These are phyloP conservation scores for Piaya cayana DNA, from an alignment of 2,113 vertebrate genomes.

Conservation along the genomic window DNA sequence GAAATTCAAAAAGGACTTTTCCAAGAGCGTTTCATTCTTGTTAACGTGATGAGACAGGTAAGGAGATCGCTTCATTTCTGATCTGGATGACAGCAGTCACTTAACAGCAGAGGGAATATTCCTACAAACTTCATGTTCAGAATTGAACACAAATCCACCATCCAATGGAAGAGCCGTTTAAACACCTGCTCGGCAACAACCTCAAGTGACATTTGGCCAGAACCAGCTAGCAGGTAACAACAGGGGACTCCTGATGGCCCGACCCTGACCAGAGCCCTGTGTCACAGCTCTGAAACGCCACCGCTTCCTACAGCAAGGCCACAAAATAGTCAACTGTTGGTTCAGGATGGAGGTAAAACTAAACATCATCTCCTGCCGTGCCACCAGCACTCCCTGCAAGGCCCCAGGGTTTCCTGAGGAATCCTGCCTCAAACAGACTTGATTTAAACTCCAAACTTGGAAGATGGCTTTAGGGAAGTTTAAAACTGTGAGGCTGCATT, in stretches of 20 bases:
- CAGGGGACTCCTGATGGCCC: background rate
- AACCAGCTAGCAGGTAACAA: background rate
- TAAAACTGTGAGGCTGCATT: background rate
- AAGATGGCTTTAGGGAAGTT: background rate
- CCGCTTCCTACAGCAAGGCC: background rate
- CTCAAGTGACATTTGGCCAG: accelerated
- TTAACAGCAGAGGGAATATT: background rate
- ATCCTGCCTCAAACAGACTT: background rate
- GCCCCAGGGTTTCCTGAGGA: background rate
- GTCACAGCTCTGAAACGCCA: background rate
- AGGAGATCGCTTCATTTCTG: background rate
- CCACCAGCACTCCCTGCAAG: background rate
- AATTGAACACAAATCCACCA: background rate
- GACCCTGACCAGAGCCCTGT: background rate
- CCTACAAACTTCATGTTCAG: background rate
- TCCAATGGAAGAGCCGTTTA: background rate
- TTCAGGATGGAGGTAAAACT: background rate
- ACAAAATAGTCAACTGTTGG: accelerated
- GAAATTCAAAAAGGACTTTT: background rate
- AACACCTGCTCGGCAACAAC: background rate
- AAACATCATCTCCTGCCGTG: background rate
- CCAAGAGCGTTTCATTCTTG: background rate
- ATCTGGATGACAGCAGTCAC: background rate
- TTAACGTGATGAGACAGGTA: accelerated
- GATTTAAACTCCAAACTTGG: background rate